Conservation (phyloP, 2,888 invertebrate genomes). For the Hoplodrina ambigua region DNA sequence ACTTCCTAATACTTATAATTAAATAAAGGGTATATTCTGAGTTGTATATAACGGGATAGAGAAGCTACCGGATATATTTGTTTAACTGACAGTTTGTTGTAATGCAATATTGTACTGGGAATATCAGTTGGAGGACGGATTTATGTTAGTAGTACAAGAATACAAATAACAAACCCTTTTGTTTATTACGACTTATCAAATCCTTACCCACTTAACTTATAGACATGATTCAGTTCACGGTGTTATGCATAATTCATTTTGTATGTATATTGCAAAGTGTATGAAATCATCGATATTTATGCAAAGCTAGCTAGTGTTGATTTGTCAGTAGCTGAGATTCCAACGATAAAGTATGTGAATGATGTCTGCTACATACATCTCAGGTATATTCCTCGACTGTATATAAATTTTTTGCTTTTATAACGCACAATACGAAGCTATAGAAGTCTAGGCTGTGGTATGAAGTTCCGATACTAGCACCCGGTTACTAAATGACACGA, state of each 20-base stretch:
- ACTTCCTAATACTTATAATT: slow-evolving; percentile 32
- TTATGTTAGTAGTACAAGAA: neutral
- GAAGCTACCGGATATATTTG: neutral
- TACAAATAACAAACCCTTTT: neutral
- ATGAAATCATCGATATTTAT: slow-evolving; percentile 47
- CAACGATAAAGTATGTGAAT: neutral
- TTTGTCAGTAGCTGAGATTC: neutral
- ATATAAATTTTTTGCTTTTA: slow-evolving; percentile 55
- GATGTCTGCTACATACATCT: slow-evolving; percentile 19
- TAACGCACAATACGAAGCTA: slow-evolving; percentile 56
- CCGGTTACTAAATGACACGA: slow-evolving; percentile 1
- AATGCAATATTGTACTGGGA: neutral
- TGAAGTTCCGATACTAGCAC: slow-evolving; percentile 12
- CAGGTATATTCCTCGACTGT: slow-evolving; percentile 43
- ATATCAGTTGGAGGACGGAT: neutral
- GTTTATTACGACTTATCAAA: slow-evolving; percentile 6
- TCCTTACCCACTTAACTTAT: slow-evolving; percentile 7
- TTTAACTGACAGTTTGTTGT: neutral
- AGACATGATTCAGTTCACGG: neutral
- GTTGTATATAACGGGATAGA: slow-evolving; percentile 22
- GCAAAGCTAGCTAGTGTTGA: neutral
- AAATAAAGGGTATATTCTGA: slow-evolving; percentile 23
- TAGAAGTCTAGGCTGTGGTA: slow-evolving; percentile 61
- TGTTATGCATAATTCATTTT: slow-evolving; percentile 19
- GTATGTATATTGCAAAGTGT: slow-evolving; percentile 16